Percentiles rank a stretch among this genome's conserved stretches.
These are phyloP conservation scores for Scylla paramamosain DNA, from an alignment of 1,140 invertebrate species.

Conservation along the genomic window DNA sequence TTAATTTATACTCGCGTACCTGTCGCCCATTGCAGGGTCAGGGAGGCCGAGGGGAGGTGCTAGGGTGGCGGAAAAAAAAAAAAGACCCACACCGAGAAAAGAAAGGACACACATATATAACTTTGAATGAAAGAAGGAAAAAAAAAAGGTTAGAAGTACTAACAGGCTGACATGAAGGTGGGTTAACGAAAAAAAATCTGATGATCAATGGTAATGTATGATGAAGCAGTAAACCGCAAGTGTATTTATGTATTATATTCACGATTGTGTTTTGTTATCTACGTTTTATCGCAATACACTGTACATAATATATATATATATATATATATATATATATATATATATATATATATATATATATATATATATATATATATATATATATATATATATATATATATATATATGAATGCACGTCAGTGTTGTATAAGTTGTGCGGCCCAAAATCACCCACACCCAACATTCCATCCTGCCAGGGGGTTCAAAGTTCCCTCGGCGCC, in stretches of 20 bases:
- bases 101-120: conserved; percentile 6
- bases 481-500: background rate
- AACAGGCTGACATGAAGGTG: background rate
- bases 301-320: conserved; percentile 59
- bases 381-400: background rate
- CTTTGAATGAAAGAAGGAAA: background rate
- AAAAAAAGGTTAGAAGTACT: background rate
- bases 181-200: background rate
- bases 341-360: background rate
- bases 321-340: background rate
- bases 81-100: background rate
- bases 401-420: background rate
- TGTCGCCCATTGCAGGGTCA: conserved; percentile 17
- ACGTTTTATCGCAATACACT: background rate
- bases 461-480: background rate
- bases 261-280: background rate
- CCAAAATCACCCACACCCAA: background rate
- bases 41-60: background rate
- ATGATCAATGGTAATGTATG: background rate
- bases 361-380: background rate
- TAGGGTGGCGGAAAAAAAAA: background rate
- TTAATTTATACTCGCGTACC: background rate
- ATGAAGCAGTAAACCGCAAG: background rate
- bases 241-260: background rate
- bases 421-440: background rate